Conservation (phyloP, 2,888 invertebrate genomes). For the Heliconius ethilla region DNA sequence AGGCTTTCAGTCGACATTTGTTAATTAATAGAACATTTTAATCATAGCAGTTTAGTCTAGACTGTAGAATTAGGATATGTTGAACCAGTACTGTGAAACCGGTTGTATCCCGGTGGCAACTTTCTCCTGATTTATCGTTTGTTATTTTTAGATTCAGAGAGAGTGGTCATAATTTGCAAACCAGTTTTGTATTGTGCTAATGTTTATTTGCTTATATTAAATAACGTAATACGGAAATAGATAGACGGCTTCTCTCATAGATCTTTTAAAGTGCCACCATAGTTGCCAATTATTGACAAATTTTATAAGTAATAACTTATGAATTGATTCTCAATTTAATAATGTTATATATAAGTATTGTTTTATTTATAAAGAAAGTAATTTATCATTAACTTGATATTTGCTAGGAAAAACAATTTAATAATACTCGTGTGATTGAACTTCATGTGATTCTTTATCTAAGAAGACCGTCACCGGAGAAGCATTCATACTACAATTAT, state of each 20-base stretch:
- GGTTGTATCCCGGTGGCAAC: constrained; percentile 17
- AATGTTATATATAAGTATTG: neutral
- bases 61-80: neutral
- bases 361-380: neutral
- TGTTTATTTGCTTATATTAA: neutral
- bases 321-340: neutral
- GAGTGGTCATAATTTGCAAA: constrained; percentile 18
- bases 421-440: neutral
- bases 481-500: neutral
- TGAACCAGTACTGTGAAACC: constrained; percentile 12
- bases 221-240: neutral
- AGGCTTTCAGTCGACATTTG: constrained; percentile 10
- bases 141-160: constrained; percentile 29
- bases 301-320: too few relatives aligned
- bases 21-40: neutral
- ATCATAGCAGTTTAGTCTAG: neutral
- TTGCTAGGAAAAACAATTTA: neutral
- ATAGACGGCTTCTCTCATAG: neutral
- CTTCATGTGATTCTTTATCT: neutral
- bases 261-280: neutral
- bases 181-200: neutral
- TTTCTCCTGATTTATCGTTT: constrained; percentile 24
- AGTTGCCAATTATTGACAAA: too few relatives aligned
- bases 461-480: neutral
- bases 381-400: neutral